A percentile compares a stretch with the other conserved stretches of the same genome.
These are phyloP conservation scores for Aethes cnicana DNA, from an alignment of 2,888 invertebrate genomes.

Conservation along the genomic window DNA sequence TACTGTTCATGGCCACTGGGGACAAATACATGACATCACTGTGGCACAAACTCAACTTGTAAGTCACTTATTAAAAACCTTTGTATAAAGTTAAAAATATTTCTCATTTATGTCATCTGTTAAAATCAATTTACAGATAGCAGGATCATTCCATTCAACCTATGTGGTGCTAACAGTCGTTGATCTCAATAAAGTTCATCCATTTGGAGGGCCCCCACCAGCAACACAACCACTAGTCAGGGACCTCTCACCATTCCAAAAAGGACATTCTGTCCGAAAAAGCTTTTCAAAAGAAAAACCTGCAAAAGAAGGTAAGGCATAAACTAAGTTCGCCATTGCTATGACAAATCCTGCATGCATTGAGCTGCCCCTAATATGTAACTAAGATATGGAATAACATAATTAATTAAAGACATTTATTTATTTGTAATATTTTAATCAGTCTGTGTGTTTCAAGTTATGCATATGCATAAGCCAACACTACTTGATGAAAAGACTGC, in stretches of 20 bases:
- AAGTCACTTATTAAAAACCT: too few species aligned
- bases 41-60: conserved; percentile 95
- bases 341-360: too few species aligned
- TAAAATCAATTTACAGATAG: conserved; percentile 85
- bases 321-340: not conserved
- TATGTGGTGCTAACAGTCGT: conserved; percentile 94
- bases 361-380: too few species aligned
- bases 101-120: not conserved
- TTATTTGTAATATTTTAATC: conserved; percentile 3
- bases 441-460: conserved; percentile 48
- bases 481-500: conserved; percentile 87
- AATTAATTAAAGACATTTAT: too few species aligned
- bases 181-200: conserved; percentile 91
- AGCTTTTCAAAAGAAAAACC: conserved; percentile 91
- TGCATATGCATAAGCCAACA: conserved; percentile 77
- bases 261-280: conserved; percentile 88
- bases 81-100: too few species aligned
- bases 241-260: conserved; percentile 84
- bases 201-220: conserved; percentile 85
- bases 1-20: conserved; percentile 93
- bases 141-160: conserved; percentile 93
- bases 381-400: too few species aligned
- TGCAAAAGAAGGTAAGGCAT: conserved; percentile 76
- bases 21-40: conserved; percentile 93
- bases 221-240: conserved; percentile 56